Conservation (phyloP, 2,113 vertebrate species). For the Ibidorhyncha struthersii region DNA sequence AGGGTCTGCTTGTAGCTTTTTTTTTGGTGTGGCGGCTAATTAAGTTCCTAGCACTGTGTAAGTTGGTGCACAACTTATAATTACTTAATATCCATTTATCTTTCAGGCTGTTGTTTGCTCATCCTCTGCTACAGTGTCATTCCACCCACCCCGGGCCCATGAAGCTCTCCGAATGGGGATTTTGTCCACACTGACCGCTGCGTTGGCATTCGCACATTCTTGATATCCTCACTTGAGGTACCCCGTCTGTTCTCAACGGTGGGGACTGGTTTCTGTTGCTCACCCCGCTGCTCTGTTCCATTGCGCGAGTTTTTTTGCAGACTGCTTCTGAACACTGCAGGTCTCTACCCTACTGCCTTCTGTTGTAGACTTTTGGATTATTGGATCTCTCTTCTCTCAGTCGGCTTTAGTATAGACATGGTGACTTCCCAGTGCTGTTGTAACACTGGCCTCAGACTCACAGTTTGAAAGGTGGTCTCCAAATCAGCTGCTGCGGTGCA, state of each 20-base stretch:
- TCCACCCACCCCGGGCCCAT: accelerated
- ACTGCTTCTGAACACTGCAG: background rate
- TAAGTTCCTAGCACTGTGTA: background rate
- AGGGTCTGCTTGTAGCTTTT: background rate
- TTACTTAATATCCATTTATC: background rate
- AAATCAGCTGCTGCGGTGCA: background rate
- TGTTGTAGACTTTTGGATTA: background rate
- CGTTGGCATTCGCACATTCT: background rate
- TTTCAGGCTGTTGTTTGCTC: background rate
- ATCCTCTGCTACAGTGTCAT: background rate
- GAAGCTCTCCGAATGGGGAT: background rate
- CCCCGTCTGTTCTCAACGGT: background rate
- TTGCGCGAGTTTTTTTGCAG: background rate
- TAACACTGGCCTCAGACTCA: background rate
- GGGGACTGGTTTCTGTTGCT: background rate
- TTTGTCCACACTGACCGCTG: background rate
- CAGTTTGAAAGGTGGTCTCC: background rate
- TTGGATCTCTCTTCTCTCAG: background rate
- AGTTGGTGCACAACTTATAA: background rate
- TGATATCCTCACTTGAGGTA: background rate
- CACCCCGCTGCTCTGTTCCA: background rate
- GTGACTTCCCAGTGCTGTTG: background rate
- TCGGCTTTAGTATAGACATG: background rate
- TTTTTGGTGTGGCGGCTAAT: background rate
- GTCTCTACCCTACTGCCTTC: background rate